Base-by-base conservation (phyloP, 2,888 invertebrate genomes). In the Cenopis cana region DNA sequence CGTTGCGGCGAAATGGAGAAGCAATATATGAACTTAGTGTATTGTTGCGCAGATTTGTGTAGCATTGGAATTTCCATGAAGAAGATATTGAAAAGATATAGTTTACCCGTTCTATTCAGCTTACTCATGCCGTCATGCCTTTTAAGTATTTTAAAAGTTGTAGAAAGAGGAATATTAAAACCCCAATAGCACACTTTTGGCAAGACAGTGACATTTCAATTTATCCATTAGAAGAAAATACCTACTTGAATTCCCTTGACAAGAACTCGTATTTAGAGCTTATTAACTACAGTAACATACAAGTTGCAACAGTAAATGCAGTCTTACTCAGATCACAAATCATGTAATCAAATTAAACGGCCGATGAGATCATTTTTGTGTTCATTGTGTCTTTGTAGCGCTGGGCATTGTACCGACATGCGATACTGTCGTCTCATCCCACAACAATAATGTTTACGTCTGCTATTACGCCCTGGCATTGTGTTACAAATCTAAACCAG, bases 281-380 rank as follows among this genome's bases (percentile, higher is more conserved):
- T 33, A 33, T 33, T 18, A 20, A 54, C 17, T 49, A 29, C n/a
- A 50, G 10, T 38, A 14, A 46, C 29, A 62, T 62, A 33, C 60
- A 54, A 61, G 68, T 60, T 49, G 68, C 68, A 68, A 46, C n/a
- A n/a, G n/a, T 46, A 46, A 56, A 49, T 73, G 69, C 74, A 74
- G 72, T 74, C 76, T 74, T 61, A 73, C 72, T 76, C 68, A 74
- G 68, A 74, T 74, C 61, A 41, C 66, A 71, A 70, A 61, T 71
- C 66, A 29, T 55, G 71, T 56, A 71, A 71, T 67, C 66, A 67
- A 60, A 70, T 66, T 80, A 82, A 79, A 82, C 78, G 77, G 76
- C 76, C 77, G 78, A 87, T 88, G 87, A 88, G 85, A 84, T 87
- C 88, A 88, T 83, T 82, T 81, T 78, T 79, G 65, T 60, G 64